Percentiles rank a stretch among this genome's conserved stretches.
These are phyloP conservation scores for Xiphophorus maculatus DNA, from an alignment of 2,113 vertebrate species.

Conservation along the genomic window DNA sequence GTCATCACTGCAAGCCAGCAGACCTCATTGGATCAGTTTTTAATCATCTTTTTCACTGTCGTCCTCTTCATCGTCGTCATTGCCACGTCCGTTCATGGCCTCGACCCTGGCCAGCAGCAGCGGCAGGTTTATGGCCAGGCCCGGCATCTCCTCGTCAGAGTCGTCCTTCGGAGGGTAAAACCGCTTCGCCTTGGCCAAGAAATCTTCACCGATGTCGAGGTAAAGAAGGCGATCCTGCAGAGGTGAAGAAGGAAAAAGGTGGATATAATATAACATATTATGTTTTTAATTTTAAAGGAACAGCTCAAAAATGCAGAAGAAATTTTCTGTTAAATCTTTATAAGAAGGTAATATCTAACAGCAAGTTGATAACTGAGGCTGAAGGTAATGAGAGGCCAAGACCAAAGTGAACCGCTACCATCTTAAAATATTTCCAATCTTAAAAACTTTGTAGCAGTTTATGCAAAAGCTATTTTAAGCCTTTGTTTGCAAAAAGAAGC, in stretches of 20 bases:
- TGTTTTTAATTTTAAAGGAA: background rate
- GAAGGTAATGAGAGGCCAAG: no score
- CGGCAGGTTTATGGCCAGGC: conserved; percentile 69
- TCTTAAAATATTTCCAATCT: background rate
- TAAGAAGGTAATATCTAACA: no score
- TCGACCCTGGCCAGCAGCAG: conserved; percentile 78
- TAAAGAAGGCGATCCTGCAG: conserved; percentile 84
- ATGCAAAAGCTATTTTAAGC: background rate
- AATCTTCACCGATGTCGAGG: conserved; percentile 84
- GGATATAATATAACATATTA: background rate
- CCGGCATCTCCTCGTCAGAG: conserved; percentile 72
- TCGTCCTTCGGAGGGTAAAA: conserved; percentile 81
- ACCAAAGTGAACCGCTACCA: background rate
- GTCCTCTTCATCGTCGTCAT: conserved; percentile 62
- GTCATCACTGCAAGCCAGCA: conserved; percentile 33
- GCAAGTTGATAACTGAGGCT: no score
- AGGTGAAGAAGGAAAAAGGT: background rate
- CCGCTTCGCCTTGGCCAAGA: conserved; percentile 80
- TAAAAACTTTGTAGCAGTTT: background rate
- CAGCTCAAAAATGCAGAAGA: background rate
- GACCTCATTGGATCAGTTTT: conserved; percentile 37
- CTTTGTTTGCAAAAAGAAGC: background rate
- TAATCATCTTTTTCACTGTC: conserved; percentile 51
- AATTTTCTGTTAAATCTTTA: no score
- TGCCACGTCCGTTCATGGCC: conserved; percentile 58